Evolutionary conservation across 1,140 invertebrate genomes (phyloP), one percentile per base, ranked within the genome.

Genomic region (Monochamus saltuarius): DNA sequence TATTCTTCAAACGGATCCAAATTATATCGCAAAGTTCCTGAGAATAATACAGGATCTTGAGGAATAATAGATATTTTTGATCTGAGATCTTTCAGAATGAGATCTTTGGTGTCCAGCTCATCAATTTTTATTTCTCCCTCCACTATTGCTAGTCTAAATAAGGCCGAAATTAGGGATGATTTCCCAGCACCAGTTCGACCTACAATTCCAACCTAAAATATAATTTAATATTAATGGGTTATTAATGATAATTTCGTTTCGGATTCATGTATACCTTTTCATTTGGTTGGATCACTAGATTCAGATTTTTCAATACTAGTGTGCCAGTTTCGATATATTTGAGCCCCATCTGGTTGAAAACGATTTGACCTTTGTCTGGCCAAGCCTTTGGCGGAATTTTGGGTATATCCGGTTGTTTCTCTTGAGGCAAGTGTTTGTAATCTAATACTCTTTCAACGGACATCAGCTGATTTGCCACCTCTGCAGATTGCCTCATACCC

Each of bases 171-270:
- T 1, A 95, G 71, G 0, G 91, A 93, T 0, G 89, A 89, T 77
- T 95, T 95, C 2, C 92, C 92, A 35, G 91, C 91, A 0, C 92
- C 92, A 2, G 89, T 91, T 52, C 88, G 73, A 7, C 89, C 89
- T 53, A 88, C 85, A 34, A 89, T 82, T 16, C 87, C 87, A 67
- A 86, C 78, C 82, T 77, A 38, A 17, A 65, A 73, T 37, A 59
- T 37, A 36, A 17, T 19, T 56, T 14, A 17, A 14, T 42, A 57
- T 19, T 61, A 17, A 34, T 36, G n/a, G n/a, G n/a, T n/a, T n/a
- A n/a, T n/a, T n/a, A n/a, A 19, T 49, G 11, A 42, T 42, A 13
- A 42, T 11, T 42, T 11, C 11, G 10, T 42, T 13, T 3, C 16
- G 13, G 37, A 13, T 39, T 8, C 37, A 38, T 40, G 4, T 89